These are phyloP conservation scores for Phataginus tetradactyla DNA, from an alignment of 2,797 vertebrate species.

Conservation along the genomic window DNA sequence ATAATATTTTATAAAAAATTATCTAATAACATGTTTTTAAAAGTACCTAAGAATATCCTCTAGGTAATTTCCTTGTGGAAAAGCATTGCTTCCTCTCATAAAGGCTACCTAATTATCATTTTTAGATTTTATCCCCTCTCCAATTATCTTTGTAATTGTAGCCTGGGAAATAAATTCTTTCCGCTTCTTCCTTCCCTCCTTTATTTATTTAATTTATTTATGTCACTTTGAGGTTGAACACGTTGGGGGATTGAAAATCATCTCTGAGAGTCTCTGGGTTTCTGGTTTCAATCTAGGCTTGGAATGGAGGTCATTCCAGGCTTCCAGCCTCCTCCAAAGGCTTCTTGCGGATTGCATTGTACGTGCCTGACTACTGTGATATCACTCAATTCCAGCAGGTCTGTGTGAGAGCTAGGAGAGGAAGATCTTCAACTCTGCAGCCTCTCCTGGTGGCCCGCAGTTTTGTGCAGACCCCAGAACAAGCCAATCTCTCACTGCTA, in stretches of 20 bases:
- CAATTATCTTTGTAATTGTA: background rate
- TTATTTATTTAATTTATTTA: background rate
- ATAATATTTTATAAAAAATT: background rate
- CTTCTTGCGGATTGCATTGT: background rate
- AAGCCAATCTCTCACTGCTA: background rate
- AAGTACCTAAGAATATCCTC: background rate
- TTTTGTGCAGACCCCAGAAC: background rate
- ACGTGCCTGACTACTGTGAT: background rate
- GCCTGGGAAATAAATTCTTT: background rate
- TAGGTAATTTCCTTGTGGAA: background rate
- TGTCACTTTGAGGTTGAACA: background rate
- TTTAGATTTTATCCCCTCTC: background rate
- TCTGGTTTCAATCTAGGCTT: background rate
- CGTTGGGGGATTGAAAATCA: background rate
- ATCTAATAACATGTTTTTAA: background rate
- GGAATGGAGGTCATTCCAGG: background rate
- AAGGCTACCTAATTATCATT: background rate
- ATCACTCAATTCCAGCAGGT: background rate
- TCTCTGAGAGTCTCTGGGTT: background rate
- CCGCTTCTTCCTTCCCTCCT: background rate
- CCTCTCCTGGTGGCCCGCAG: background rate
- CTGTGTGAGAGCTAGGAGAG: fast-evolving
- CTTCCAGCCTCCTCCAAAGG: background rate
- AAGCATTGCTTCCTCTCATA: background rate
- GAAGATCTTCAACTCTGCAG: background rate